A percentile compares a stretch with the other conserved stretches of the same genome.
These are phyloP conservation scores for Myrmecobius fasciatus DNA, from an alignment of 2,113 vertebrate species.

Conservation along the genomic window DNA sequence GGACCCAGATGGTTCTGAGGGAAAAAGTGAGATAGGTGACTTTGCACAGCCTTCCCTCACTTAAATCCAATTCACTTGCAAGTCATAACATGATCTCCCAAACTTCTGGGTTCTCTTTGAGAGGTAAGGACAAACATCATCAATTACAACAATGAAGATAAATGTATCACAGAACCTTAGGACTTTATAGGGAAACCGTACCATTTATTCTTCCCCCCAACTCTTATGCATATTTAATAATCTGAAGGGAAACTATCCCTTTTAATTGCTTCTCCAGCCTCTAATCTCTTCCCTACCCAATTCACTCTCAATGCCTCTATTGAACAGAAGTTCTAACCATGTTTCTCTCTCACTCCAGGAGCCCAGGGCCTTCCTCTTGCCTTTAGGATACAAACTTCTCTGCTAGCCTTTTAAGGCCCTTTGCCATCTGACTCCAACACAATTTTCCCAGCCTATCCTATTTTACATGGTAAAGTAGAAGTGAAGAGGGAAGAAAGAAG, in stretches of 20 bases:
- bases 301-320: neutral
- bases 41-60: no score
- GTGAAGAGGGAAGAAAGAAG: neutral
- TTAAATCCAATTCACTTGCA: no score
- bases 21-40: no score
- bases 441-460: neutral
- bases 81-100: no score
- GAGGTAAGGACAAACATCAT: no score
- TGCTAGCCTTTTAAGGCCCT: no score
- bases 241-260: neutral
- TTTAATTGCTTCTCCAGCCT: neutral
- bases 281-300: neutral
- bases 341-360: neutral
- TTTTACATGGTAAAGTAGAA: neutral
- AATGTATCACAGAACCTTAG: neutral
- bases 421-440: neutral
- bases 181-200: neutral
- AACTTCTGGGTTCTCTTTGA: no score
- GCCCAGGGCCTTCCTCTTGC: neutral
- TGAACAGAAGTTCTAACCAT: neutral
- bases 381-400: neutral
- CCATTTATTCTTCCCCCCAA: neutral
- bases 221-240: neutral
- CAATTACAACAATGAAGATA: no score
- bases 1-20: no score